Conservation (phyloP, 1,140 invertebrate genomes). For the Zaprionus ghesquierei region DNA sequence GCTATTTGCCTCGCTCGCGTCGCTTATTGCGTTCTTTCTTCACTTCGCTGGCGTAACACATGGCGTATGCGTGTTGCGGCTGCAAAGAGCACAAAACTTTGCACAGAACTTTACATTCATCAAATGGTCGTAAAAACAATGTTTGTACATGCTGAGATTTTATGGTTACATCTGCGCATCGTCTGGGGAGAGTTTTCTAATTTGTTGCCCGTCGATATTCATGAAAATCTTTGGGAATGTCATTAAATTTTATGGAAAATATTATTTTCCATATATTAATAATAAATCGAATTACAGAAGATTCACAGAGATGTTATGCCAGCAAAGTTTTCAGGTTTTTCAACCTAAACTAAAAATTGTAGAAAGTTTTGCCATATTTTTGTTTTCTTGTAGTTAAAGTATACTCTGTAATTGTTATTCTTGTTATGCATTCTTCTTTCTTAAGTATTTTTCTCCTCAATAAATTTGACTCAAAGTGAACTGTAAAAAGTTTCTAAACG, state of each 20-base stretch:
- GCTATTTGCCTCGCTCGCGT: background rate
- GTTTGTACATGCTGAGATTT: slow-evolving; percentile 39
- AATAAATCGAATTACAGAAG: background rate
- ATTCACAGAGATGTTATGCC: background rate
- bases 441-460: too few relatives aligned
- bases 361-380: too few relatives aligned
- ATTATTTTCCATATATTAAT: background rate
- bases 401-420: too few relatives aligned
- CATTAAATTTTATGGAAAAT: slow-evolving; percentile 5
- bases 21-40: background rate
- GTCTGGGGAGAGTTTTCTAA: slow-evolving; percentile 10
- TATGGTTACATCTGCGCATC: slow-evolving; percentile 54
- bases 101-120: slow-evolving; percentile 65
- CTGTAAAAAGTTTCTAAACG: too few relatives aligned
- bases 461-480: too few relatives aligned
- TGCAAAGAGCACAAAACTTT: slow-evolving; percentile 52
- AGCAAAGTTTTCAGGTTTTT: too few relatives aligned
- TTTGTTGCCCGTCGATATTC: slow-evolving; percentile 6
- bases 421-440: too few relatives aligned
- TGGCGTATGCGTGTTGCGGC: slow-evolving; percentile 65
- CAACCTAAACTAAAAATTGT: too few relatives aligned
- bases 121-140: slow-evolving; percentile 65
- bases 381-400: too few relatives aligned
- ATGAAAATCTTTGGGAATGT: background rate
- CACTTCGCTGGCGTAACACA: slow-evolving; percentile 43